Conservation (phyloP, 2,888 invertebrate genomes). For the Micropterix aruncella region DNA sequence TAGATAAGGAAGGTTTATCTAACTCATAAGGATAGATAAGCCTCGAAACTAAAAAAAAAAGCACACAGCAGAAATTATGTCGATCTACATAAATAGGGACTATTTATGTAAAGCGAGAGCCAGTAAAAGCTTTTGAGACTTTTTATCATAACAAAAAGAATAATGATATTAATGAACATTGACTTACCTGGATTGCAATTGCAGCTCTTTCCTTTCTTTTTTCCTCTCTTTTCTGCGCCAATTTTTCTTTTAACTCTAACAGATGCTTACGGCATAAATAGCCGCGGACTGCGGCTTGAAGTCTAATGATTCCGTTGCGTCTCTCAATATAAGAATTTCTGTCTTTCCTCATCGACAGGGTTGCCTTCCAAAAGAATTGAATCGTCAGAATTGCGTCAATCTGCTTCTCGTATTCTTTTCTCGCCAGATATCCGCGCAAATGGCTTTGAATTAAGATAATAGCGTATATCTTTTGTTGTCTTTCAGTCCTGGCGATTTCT, state of each 20-base stretch:
- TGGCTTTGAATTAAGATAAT: conserved; percentile 16
- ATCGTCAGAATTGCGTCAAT: conserved; percentile 15
- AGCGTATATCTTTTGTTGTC: conserved; percentile 4
- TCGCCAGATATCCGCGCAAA: conserved; percentile 13
- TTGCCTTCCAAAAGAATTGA: conserved; percentile 23
- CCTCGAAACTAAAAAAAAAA: no score
- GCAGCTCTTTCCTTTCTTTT: conserved; percentile 36
- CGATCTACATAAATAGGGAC: no score
- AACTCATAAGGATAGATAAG: no score
- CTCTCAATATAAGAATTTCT: conserved; percentile 17
- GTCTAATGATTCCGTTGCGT: conserved; percentile 16
- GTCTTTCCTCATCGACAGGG: conserved; percentile 19
- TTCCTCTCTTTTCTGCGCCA: conserved; percentile 27
- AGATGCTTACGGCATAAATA: conserved; percentile 32
- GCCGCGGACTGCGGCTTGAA: conserved; percentile 34
- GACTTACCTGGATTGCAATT: conserved; percentile 47
- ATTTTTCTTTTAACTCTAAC: conserved; percentile 25
- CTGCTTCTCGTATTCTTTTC: conserved; percentile 10
- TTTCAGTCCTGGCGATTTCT: conserved; percentile 2
- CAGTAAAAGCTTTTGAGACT: no score
- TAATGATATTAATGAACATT: no score
- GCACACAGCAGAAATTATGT: no score
- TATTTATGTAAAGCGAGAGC: no score
- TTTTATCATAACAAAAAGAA: no score
- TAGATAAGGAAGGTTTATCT: no score